Evolutionary conservation across 2,113 vertebrate genomes (phyloP).

Genomic region (Ailuropoda melanoleuca): DNA sequence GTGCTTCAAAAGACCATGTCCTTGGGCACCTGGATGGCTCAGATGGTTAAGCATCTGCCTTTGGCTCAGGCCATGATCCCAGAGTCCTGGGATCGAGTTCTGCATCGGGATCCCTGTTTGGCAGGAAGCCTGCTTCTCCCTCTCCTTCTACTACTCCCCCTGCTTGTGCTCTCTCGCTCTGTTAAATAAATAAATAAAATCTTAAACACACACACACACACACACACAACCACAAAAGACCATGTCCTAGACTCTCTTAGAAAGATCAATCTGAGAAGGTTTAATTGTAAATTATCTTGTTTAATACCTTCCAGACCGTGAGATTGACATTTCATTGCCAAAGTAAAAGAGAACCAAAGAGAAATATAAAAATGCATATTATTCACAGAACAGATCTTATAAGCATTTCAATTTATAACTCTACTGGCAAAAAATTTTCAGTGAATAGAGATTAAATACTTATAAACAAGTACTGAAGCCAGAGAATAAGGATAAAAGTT

Average conservation of each 20-base stretch:
- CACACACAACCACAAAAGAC: not conserved
- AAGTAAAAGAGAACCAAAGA: slow-evolving; percentile 34
- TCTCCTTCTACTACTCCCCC: too few species aligned
- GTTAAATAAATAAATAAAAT: too few species aligned
- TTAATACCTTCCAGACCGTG: slow-evolving; percentile 52
- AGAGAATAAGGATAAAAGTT: not conserved
- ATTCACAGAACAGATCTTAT: not conserved
- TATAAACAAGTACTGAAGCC: not conserved
- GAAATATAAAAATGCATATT: not conserved
- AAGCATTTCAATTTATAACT: slow-evolving; percentile 11
- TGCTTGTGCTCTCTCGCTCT: too few species aligned
- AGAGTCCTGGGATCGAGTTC: too few species aligned
- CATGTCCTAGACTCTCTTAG: not conserved
- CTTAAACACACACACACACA: too few species aligned
- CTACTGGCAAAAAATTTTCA: slow-evolving; percentile 3
- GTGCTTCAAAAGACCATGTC: not conserved
- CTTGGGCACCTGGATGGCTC: too few species aligned
- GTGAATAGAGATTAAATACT: slow-evolving; percentile 9
- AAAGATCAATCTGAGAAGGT: not conserved
- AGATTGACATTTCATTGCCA: slow-evolving; percentile 28
- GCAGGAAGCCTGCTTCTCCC: too few species aligned
- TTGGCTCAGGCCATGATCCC: too few species aligned
- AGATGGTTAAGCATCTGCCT: too few species aligned
- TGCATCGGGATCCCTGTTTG: too few species aligned
- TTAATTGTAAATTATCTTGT: slow-evolving; percentile 36